A percentile compares a stretch with the other conserved stretches of the same genome.
Conservation (phyloP, 2,888 invertebrate genomes). For the Epirrita christyi region DNA sequence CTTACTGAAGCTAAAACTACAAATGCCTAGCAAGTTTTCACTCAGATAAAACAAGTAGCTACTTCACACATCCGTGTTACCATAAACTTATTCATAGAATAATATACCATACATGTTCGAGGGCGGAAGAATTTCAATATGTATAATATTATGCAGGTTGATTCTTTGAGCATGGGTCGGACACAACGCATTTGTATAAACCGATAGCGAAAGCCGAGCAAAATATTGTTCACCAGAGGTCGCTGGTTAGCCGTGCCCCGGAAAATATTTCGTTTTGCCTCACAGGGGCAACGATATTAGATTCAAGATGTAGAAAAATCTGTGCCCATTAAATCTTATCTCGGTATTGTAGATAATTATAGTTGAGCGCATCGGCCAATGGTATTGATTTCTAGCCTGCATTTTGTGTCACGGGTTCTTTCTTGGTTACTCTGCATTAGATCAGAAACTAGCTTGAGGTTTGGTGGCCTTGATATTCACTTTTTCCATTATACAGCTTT, state of each 20-base stretch:
- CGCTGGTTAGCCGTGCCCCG: conserved; percentile 64
- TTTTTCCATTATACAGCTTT: no score
- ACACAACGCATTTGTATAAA: conserved; percentile 81
- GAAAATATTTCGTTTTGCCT: conserved; percentile 70
- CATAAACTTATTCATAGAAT: conserved; percentile 77
- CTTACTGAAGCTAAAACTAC: background rate
- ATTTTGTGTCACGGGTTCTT: no score
- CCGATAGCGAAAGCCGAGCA: conserved; percentile 72
- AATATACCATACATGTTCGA: conserved; percentile 71
- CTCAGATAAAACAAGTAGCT: conserved; percentile 39
- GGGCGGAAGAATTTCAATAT: conserved; percentile 81
- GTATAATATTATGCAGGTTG: conserved; percentile 83
- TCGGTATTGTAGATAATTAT: conserved; percentile 39
- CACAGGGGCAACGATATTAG: conserved; percentile 66
- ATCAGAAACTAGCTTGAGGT: no score
- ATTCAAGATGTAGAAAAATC: conserved; percentile 59
- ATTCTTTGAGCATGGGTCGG: conserved; percentile 81
- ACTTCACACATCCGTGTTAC: conserved; percentile 52
- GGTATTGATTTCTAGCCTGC: conserved; percentile 5
- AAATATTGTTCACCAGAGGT: conserved; percentile 81
- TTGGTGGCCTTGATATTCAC: no score
- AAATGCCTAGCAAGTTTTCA: conserved; percentile 28
- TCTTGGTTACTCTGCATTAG: no score
- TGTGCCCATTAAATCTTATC: conserved; percentile 45
- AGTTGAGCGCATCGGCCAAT: conserved; percentile 33